Conservation (phyloP, 2,113 vertebrate genomes). For the Hydropotes inermis region DNA sequence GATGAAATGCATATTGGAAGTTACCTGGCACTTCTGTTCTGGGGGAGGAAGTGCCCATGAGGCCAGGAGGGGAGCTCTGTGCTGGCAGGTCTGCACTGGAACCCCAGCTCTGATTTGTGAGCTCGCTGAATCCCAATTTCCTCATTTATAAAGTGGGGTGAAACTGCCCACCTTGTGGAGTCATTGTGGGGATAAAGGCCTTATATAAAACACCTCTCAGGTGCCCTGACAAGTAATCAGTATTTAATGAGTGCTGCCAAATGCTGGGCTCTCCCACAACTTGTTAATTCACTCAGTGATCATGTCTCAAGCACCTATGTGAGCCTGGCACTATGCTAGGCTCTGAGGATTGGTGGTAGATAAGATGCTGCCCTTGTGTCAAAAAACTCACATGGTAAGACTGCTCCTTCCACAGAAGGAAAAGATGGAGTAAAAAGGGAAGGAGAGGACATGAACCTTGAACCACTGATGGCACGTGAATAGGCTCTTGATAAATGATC, state of each 20-base stretch:
- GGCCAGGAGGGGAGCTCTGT: neutral
- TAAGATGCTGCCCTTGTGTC: neutral
- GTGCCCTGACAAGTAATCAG: neutral
- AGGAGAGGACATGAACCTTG: neutral
- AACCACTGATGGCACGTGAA: neutral
- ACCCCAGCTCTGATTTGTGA: neutral
- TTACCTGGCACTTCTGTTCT: neutral
- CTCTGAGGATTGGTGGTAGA: neutral
- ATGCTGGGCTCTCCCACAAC: neutral
- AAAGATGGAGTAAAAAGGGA: neutral
- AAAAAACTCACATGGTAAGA: neutral
- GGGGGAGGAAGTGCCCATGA: too few relatives aligned
- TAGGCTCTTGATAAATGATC: neutral
- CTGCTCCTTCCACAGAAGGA: neutral
- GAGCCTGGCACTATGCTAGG: neutral
- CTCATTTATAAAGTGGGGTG: neutral
- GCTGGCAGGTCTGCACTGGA: neutral
- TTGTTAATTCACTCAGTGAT: neutral
- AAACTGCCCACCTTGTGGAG: neutral
- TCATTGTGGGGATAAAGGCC: neutral
- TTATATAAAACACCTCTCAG: neutral
- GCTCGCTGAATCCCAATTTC: neutral
- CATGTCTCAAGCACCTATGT: fast-evolving
- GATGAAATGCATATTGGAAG: neutral
- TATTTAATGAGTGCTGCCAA: neutral